Conservation (phyloP, 2,888 invertebrate genomes). For the Pseudococcus viburni region DNA sequence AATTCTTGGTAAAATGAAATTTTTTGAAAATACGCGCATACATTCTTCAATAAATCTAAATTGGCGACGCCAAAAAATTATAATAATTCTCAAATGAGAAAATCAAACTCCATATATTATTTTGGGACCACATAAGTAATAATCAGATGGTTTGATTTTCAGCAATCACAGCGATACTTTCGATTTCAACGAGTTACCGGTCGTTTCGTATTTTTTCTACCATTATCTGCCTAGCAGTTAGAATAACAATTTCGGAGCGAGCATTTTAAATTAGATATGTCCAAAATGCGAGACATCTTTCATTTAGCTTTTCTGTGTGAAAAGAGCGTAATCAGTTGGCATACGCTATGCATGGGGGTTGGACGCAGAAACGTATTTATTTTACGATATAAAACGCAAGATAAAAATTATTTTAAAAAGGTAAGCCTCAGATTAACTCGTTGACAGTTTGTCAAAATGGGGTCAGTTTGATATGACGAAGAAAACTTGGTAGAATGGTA, state of each 20-base stretch:
- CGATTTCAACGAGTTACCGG: too few relatives aligned
- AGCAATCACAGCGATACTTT: too few relatives aligned
- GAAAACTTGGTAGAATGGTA: neutral
- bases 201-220: too few relatives aligned
- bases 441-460: constrained; percentile 1
- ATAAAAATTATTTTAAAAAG: constrained; percentile 1
- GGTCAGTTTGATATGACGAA: neutral
- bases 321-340: neutral
- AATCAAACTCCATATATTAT: too few relatives aligned
- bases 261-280: neutral
- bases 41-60: too few relatives aligned
- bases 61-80: too few relatives aligned
- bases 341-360: neutral
- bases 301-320: neutral
- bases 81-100: too few relatives aligned
- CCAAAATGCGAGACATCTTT: neutral
- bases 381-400: neutral
- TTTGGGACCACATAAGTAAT: too few relatives aligned
- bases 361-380: neutral
- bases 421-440: neutral
- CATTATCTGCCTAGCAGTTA: neutral
- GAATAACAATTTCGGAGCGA: neutral
- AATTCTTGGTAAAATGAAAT: too few relatives aligned
- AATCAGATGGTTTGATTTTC: too few relatives aligned
- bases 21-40: too few relatives aligned